Base-by-base conservation (phyloP, 2,113 vertebrate genomes). In the Marcusenius ussheri region DNA sequence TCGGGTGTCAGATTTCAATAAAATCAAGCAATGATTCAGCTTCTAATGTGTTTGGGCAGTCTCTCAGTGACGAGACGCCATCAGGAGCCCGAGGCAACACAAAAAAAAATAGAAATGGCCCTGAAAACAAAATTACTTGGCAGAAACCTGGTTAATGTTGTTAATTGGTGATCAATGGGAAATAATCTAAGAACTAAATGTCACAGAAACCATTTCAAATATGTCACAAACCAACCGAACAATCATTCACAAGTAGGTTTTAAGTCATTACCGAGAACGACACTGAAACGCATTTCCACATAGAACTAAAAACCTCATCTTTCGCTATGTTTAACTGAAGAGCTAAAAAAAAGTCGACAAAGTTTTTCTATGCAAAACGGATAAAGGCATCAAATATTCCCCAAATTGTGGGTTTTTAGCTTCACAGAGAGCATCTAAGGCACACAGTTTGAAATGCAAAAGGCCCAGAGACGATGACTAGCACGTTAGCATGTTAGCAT, bases 31-130 rank as follows among this genome's bases (percentile, higher is more conserved):
- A 94, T 93, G 46, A 21, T n/a, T 45, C 92, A 92, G 92, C 83
- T 91, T 88, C 90, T 31, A 92, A 91, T 91, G 91, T 91, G 90
- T 92, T 84, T 80, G 74, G 35, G 88, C 15, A 77, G 80, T 89
- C 89, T 93, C 93, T 93, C 93, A 93, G 94, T 93, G 93, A 93
- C 91, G 92, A 94, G 89, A 89, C 89, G 91, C 90, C 90, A 93
- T 91, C 86, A 74, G 91, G 88, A 90, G 91, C 90, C 90, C 15
- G 15, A 42, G 74, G 74, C 74, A 80, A 77, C 88, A 3, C 21
- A 88, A 74, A 39, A 80, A 80, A 5, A 39, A 56, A 21, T 5
- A 1, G 6, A 62, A 62, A 62, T 10, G n/a, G 10, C n/a, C 62
- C 62, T 66, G n/a, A 70, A 27, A 66, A 62, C 56, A 62, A 27